Evolutionary conservation across 2,888 invertebrate species (phyloP), one percentile per base, ranked within the genome.

Genomic region (Sericinus montela): DNA sequence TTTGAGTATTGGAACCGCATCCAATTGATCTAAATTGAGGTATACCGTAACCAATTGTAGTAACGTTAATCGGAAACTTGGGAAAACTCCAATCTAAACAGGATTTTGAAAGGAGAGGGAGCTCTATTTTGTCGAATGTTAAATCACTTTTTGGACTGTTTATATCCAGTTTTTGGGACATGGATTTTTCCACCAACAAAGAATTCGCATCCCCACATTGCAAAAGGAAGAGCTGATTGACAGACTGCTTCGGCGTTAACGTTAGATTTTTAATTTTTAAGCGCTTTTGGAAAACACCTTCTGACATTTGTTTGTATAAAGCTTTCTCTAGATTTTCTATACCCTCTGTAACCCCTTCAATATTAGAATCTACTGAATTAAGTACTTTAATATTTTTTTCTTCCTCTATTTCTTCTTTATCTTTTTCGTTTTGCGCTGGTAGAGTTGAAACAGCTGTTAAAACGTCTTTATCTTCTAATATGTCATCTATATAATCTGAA

Each of bases 11-110:
- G 52, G 35, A 63, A 53, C 40, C 47, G 48, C 50, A 48, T 30
- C 51, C 55, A 14, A 38, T 45, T 25, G 51, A 23, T 10, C 45
- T 28, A 43, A 42, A 48, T n/a, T 41, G 48, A 37, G 56, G 69
- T 47, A 80, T 72, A 46, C 73, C 67, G 54, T 79, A 86, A 4
- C 77, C 80, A 11, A 85, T 72, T 0, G 84, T 81, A 16, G 83
- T 59, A 45, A 82, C 67, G 58, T 81, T 78, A 59, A 75, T 56
- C 7, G 86, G 83, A 41, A 81, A 63, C 15, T 63, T 63, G 9
- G 67, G 32, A 28, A 73, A 72, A 32, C 54, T 66, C 67, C 69
- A 77, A 55, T 78, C 64, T 15, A 75, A 55, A 38, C 62, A 59
- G 11, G 69, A 51, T 41, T 70, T 71, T 1, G 75, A 63, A n/a